Percentiles rank a stretch among this genome's conserved stretches.
phyloP scores from a whole-genome alignment of 1,140 invertebrate species.

The Eubasilissa regina region DNA sequence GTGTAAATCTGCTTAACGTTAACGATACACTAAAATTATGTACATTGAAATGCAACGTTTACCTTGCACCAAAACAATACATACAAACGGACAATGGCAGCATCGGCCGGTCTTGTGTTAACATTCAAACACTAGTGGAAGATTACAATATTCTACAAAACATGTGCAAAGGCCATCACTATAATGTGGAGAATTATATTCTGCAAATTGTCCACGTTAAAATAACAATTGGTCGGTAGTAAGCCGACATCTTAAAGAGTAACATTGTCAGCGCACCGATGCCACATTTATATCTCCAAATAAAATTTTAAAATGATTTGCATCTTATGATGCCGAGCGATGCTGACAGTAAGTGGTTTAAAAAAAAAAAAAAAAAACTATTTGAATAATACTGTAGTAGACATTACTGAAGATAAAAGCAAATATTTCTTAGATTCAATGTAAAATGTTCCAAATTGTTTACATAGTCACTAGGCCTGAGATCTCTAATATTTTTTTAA shows the following conservation, averaged over 20 bases:
- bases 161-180: background rate
- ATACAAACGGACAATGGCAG: constrained; percentile 19
- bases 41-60: constrained; percentile 18
- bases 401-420: background rate
- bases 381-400: background rate
- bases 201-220: background rate
- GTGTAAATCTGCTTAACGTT: constrained; percentile 1
- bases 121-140: background rate
- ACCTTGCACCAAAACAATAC: constrained; percentile 13
- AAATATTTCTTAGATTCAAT: background rate
- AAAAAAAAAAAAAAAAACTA: background rate
- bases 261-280: background rate
- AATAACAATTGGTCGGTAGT: background rate
- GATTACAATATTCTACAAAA: background rate
- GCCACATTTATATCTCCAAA: background rate
- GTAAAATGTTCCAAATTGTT: background rate
- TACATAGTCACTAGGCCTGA: too few species aligned
- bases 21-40: constrained; percentile 16
- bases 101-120: constrained; percentile 26
- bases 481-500: background rate
- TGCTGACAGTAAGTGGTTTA: background rate
- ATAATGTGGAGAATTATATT: background rate
- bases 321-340: background rate
- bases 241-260: background rate
- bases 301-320: background rate